These are phyloP conservation scores for Ataeniobius toweri DNA, from an alignment of 2,797 vertebrate species.

Conservation along the genomic window DNA sequence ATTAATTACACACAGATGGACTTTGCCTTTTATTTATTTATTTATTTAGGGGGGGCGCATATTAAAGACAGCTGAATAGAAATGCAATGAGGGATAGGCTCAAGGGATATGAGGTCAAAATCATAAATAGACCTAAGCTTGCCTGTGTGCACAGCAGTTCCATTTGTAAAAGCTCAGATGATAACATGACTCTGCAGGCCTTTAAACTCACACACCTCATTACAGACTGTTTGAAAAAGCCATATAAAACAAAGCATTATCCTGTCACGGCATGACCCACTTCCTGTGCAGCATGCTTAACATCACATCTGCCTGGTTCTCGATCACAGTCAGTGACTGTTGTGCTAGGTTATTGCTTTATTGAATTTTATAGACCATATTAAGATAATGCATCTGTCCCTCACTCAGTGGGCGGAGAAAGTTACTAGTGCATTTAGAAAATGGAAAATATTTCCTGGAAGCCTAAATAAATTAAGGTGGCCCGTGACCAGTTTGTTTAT, in stretches of 20 bases:
- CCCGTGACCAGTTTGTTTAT: background rate
- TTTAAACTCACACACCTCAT: constrained; percentile 12
- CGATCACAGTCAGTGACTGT: constrained; percentile 2
- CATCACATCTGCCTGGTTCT: constrained; percentile 37
- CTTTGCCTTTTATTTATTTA: background rate
- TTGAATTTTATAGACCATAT: constrained; percentile 47
- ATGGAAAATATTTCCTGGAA: constrained; percentile 27
- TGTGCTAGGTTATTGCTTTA: constrained; percentile 26
- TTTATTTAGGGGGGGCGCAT: background rate
- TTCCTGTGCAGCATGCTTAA: constrained; percentile 14
- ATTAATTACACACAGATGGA: too few species aligned
- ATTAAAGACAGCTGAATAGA: background rate
- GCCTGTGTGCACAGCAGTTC: background rate
- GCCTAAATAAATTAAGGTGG: constrained; percentile 13
- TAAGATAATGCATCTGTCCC: constrained; percentile 47
- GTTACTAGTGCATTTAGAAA: constrained; percentile 29
- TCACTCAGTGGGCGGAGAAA: constrained; percentile 26
- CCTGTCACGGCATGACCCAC: constrained; percentile 14
- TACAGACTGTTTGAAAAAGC: constrained; percentile 10
- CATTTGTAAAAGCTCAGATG: background rate
- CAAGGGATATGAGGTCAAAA: background rate
- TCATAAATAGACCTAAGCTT: background rate
- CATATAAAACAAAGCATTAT: background rate
- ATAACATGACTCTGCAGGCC: constrained; percentile 8
- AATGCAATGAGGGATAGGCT: background rate